Base-by-base conservation (phyloP, 1,140 invertebrate genomes). In the Drosophila saltans region DNA sequence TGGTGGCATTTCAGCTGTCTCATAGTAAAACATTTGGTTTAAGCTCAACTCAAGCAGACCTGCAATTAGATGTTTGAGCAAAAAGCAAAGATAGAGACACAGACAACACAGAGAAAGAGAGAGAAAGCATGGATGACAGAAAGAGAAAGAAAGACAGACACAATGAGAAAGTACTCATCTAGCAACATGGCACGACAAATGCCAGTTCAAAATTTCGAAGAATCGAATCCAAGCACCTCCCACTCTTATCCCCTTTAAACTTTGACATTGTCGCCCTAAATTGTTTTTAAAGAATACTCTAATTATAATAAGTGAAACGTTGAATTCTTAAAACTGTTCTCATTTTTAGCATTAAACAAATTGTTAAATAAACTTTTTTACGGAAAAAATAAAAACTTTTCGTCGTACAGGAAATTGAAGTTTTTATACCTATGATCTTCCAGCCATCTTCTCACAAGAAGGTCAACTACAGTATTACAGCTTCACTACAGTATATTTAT, bases 31-130 rank as follows among this genome's bases (percentile, higher is more conserved):
- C 43, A 75, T 68, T 78, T 88, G 68, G 72, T 77, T 83, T 69
- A 90, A 69, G 72, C 80, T 90, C 66, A 89, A 71, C 55, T 90
- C 84, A 82, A 88, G 84, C 63, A 88, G 80, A 89, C 77, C 84
- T 88, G 84, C 74, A 88, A 88, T 76, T 70, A 84, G 39, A 86
- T 62, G 75, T 57, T 78, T 71, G 69, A 66, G 67, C 83, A 81
- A 72, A 85, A 60, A 66, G 81, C 70, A 78, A 63, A 68, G 48
- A 69, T 65, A 83, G 64, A 77, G 41, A 71, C 57, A 59, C 61
- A 62, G 55, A 64, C 68, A 69, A 39, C 56, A 62, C 43, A 62
- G n/a, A 66, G 56, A 60, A n/a, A 76, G 41, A 60, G 11, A 75
- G 74, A 48, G 33, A 76, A 43, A 63, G 43, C 65, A 52, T 80